Base-by-base conservation (phyloP, 2,888 invertebrate genomes). In the Yponomeuta cagnagella region DNA sequence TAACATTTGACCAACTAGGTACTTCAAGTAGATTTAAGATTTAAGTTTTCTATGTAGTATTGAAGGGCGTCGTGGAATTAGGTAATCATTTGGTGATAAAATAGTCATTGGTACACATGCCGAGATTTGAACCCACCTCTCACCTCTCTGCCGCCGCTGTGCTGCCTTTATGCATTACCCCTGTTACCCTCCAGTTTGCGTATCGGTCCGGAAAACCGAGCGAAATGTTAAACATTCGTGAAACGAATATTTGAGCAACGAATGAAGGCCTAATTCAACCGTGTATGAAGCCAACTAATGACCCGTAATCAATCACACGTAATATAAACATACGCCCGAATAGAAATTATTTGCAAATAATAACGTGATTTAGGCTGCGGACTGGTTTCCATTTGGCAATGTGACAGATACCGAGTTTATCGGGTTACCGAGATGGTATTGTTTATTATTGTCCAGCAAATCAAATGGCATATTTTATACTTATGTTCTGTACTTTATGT, bases 231-330 rank as follows among this genome's bases (percentile, higher is more conserved):
- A 58, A 69, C 31, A 69, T 31, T 68, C 23, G 48, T n/a, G 37
- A 2, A 43, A 10, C 68, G 65, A 65, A 65, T 69, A 69, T 31
- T 68, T 48, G 68, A 33, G 37, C 4, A 43, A 10, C 68, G 65
- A 65, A 65, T 65, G 65, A 30, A 9, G 33, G 12, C 33, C 30
- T 68, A 23, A 68, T 68, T 48, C 48, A 33, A 12, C 23, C 48
- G 6, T 68, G 68, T 48, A 68, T 68, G 68, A 68, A 68, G 68
- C 48, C 37, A 37, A 66, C 66, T 68, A 68, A 68, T 68, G 68
- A 68, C 43, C 68, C 23, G 68, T 68, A 68, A 68, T 68, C 68
- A 68, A 68, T 68, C 68, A 68, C 48, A 68, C 52, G 8, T 12
- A 58, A 23, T 58, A 58, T 58, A 58, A 68, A 43, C 37, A 68